Percentiles rank a stretch among this genome's conserved stretches.
Conservation (phyloP, 2,113 vertebrate species). For the Isurus oxyrinchus region DNA sequence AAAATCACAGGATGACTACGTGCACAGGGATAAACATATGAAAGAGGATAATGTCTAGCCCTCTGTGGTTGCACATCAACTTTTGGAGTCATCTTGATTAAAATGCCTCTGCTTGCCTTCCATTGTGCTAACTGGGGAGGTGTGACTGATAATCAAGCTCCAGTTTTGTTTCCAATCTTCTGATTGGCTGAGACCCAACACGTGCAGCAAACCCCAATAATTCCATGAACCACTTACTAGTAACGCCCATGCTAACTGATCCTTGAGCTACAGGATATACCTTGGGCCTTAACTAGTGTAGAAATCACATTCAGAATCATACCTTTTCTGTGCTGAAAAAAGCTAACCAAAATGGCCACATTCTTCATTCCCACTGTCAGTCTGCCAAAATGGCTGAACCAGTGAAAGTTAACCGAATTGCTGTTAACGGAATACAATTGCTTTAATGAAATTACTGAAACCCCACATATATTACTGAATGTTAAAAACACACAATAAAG, state of each 20-base stretch:
- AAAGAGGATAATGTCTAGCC: neutral
- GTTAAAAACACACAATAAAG: conserved; percentile 14
- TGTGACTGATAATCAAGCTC: neutral
- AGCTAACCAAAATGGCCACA: neutral
- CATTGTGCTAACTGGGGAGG: neutral
- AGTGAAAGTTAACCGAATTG: neutral
- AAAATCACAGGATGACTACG: neutral
- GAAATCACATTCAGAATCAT: neutral
- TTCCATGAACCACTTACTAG: neutral
- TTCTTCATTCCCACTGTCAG: neutral
- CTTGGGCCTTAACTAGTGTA: neutral
- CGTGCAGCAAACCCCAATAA: conserved; percentile 9
- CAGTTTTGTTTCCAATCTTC: neutral
- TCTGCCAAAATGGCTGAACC: neutral
- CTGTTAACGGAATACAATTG: neutral
- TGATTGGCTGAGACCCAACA: neutral
- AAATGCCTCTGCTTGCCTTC: neutral
- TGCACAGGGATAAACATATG: neutral
- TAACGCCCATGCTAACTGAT: neutral
- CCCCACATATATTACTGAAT: neutral
- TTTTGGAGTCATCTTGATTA: conserved; percentile 10
- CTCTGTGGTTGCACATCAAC: neutral
- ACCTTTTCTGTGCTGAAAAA: neutral
- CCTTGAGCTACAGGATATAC: neutral
- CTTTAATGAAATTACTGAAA: neutral